phyloP scores from a whole-genome alignment of 2,888 invertebrate species.

The Sceliomorpha sp. region DNA sequence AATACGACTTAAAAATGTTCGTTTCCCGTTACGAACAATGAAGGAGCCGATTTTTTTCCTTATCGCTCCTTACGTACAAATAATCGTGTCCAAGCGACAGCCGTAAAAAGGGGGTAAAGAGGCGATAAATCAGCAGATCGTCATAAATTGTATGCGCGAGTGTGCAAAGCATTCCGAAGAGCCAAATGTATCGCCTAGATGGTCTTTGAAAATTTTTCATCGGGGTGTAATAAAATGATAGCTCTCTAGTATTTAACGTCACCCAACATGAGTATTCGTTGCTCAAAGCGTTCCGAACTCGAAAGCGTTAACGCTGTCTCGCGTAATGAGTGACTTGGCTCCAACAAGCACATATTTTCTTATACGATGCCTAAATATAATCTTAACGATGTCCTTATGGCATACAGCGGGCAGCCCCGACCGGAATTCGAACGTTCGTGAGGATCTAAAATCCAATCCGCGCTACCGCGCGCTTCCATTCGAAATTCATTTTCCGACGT shows the following conservation, averaged over 20 bases:
- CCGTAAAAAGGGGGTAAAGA: too few relatives aligned
- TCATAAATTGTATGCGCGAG: background rate
- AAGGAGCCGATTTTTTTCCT: too few relatives aligned
- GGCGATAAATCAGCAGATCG: background rate
- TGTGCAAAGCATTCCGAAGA: background rate
- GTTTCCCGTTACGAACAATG: too few relatives aligned
- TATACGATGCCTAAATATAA: conserved; percentile 80
- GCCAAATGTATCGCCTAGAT: background rate
- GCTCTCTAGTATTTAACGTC: conserved; percentile 28
- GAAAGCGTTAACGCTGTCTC: conserved; percentile 75
- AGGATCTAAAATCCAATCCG: conserved; percentile 46
- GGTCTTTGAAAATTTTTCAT: conserved; percentile 12
- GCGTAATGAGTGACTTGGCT: conserved; percentile 79
- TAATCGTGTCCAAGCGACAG: too few relatives aligned
- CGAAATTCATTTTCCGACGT: conserved; percentile 16
- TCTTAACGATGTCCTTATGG: conserved; percentile 77
- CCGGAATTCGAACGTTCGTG: conserved; percentile 62
- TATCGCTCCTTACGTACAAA: too few relatives aligned
- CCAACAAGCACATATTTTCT: conserved; percentile 79
- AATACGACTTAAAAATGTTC: too few relatives aligned
- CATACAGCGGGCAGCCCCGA: conserved; percentile 61
- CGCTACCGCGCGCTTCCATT: conserved; percentile 28
- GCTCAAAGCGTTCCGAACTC: conserved; percentile 51
- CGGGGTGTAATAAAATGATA: conserved; percentile 20
- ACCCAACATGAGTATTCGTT: conserved; percentile 34